These are phyloP conservation scores for Neoaliturus tenellus DNA, from an alignment of 2,888 invertebrate species.

Conservation along the genomic window DNA sequence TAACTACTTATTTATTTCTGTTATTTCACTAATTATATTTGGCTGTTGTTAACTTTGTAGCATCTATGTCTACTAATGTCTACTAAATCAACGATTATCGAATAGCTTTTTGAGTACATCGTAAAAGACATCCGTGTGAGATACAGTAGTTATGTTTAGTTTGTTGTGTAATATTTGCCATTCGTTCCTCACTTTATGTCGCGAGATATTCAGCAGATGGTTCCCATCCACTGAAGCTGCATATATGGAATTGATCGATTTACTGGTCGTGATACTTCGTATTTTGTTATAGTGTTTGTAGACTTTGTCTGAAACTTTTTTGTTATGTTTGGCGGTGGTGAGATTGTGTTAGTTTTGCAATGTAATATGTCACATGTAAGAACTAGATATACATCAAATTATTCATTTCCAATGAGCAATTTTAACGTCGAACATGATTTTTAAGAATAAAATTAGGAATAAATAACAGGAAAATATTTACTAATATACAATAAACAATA, in stretches of 20 bases:
- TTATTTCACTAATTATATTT: background rate
- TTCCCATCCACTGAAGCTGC: constrained; percentile 38
- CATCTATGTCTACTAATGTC: background rate
- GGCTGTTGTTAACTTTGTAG: background rate
- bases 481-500: no score
- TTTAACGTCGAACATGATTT: no score
- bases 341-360: constrained; percentile 33
- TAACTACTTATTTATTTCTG: background rate
- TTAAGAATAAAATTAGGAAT: no score
- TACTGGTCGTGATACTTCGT: constrained; percentile 27
- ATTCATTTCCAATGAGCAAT: no score
- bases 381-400: no score
- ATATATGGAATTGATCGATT: constrained; percentile 53
- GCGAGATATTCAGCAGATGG: constrained; percentile 14
- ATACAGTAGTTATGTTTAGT: constrained; percentile 3
- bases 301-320: no score
- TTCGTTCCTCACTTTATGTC: background rate
- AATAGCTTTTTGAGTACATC: constrained; percentile 11
- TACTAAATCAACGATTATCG: background rate
- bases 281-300: background rate
- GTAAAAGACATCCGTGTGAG: constrained; percentile 38
- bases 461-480: no score
- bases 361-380: background rate
- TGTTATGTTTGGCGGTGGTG: background rate
- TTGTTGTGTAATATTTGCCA: background rate